Evolutionary conservation across 1,140 invertebrate species (phyloP).

Genomic region (Mycetomoellerius zeteki): DNA sequence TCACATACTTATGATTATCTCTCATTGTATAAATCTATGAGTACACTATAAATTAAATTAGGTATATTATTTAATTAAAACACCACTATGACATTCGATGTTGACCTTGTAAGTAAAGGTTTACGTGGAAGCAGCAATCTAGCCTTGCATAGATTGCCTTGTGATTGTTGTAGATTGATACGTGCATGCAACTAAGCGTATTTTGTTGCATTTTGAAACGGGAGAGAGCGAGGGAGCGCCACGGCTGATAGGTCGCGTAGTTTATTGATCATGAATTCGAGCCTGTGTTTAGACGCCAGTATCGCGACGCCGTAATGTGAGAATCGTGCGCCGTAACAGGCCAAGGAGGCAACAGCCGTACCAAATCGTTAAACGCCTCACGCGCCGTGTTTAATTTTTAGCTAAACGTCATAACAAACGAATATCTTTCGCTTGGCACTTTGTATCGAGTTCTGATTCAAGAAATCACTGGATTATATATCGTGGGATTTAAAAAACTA

Average conservation of each 20-base stretch:
- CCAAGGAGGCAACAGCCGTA: constrained; percentile 46
- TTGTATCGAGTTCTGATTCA: background rate
- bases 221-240: constrained; percentile 39
- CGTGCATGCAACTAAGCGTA: constrained; percentile 36
- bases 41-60: too few species aligned
- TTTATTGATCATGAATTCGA: constrained; percentile 70
- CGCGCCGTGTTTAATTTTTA: constrained; percentile 41
- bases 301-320: constrained; percentile 66
- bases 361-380: constrained; percentile 62
- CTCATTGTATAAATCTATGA: too few species aligned
- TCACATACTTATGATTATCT: too few species aligned
- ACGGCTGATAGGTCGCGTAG: constrained; percentile 55
- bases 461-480: background rate
- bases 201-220: constrained; percentile 50
- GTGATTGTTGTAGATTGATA: constrained; percentile 3
- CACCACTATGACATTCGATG: background rate
- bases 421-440: constrained; percentile 40
- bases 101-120: background rate
- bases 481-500: background rate
- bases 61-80: background rate
- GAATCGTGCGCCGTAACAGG: constrained; percentile 60
- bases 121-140: background rate
- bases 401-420: constrained; percentile 48
- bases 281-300: constrained; percentile 70
- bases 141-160: background rate